phyloP scores from a whole-genome alignment of 2,888 invertebrate genomes.

The Lepidocyrtinus sp. region DNA sequence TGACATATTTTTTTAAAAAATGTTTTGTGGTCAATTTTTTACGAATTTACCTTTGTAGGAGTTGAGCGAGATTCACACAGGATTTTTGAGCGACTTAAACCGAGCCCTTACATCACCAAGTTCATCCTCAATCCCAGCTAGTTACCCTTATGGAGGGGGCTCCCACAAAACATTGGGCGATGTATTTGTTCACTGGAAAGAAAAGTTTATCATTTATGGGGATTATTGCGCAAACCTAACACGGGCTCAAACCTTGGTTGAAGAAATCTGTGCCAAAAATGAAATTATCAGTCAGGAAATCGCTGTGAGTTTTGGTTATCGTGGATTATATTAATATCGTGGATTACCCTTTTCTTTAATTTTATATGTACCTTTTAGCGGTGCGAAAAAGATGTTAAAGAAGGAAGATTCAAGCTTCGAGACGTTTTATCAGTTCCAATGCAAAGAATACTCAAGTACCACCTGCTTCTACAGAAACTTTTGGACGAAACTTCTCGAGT shows the following conservation, averaged over 20 bases:
- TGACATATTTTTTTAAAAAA: no score
- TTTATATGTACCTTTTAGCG: slow-evolving; percentile 77
- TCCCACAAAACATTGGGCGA: slow-evolving; percentile 78
- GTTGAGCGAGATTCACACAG: slow-evolving; percentile 87
- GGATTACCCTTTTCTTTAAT: not conserved
- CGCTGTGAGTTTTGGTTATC: no score
- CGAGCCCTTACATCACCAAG: slow-evolving; percentile 75
- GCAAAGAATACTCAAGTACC: slow-evolving; percentile 98
- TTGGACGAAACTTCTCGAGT: slow-evolving; percentile 89
- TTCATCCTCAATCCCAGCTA: slow-evolving; percentile 72
- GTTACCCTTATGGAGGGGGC: slow-evolving; percentile 74
- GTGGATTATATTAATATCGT: not conserved
- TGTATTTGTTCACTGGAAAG: slow-evolving; percentile 92
- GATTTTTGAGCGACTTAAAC: slow-evolving; percentile 85
- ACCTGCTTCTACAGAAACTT: slow-evolving; percentile 90
- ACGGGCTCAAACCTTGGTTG: slow-evolving; percentile 87
- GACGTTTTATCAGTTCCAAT: slow-evolving; percentile 98
- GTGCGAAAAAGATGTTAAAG: slow-evolving; percentile 94
- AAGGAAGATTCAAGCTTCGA: slow-evolving; percentile 93
- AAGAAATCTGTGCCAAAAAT: slow-evolving; percentile 81
- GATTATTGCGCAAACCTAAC: slow-evolving; percentile 96
- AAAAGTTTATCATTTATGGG: slow-evolving; percentile 93
- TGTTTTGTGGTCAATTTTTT: no score
- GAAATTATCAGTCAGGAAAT: slow-evolving; percentile 80
- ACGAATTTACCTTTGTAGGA: slow-evolving; percentile 60